Conservation (phyloP, 2,888 invertebrate genomes). For the Spisula subtruncata region DNA sequence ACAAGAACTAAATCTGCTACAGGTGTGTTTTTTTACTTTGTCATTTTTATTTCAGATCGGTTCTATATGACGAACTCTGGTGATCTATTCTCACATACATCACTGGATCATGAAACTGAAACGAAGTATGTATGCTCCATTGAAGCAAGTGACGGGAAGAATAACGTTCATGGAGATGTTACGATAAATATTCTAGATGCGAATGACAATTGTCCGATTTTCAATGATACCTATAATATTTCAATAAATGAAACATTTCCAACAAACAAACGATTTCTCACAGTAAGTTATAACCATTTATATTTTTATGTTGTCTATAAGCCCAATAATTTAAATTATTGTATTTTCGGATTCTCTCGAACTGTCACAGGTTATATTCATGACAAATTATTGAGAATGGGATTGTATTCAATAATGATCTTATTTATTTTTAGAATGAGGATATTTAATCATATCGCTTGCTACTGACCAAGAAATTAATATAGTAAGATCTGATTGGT, state of each 20-base stretch:
- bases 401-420: no score
- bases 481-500: no score
- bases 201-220: conserved; percentile 6
- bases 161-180: background rate
- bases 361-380: no score
- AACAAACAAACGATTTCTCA: background rate
- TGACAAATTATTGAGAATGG: no score
- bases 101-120: conserved; percentile 23
- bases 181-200: background rate
- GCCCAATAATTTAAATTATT: no score
- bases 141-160: background rate
- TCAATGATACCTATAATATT: background rate
- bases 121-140: background rate
- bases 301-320: no score
- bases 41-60: background rate
- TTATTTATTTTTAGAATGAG: no score
- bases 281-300: background rate
- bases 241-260: background rate
- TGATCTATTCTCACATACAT: background rate
- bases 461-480: no score
- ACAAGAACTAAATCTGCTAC: no score
- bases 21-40: no score
- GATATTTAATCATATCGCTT: no score
- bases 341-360: no score
- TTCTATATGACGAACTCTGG: conserved; percentile 1